Conservation (phyloP, 2,113 vertebrate genomes). For the Ranitomeya variabilis region DNA sequence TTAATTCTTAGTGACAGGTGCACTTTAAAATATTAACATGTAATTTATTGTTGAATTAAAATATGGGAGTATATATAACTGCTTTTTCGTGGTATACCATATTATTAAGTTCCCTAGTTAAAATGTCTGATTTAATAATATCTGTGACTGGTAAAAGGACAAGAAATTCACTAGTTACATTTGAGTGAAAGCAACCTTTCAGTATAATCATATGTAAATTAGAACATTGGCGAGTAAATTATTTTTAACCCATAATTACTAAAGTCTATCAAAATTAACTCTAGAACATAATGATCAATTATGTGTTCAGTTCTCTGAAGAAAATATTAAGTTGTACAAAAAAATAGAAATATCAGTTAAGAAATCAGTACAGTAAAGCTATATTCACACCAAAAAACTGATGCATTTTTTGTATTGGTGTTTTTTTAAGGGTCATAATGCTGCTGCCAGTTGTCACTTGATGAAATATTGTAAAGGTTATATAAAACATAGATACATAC, state of each 20-base stretch:
- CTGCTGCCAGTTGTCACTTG: too few species aligned
- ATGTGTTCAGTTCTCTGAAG: background rate
- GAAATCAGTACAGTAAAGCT: background rate
- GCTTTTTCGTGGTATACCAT: background rate
- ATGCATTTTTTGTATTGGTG: background rate
- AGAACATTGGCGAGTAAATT: constrained; percentile 19
- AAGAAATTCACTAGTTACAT: constrained; percentile 11
- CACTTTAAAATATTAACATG: constrained; percentile 1
- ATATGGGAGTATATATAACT: background rate
- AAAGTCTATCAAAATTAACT: constrained; percentile 33
- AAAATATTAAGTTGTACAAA: background rate
- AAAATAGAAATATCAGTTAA: background rate
- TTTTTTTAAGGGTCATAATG: background rate
- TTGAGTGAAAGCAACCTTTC: constrained; percentile 36
- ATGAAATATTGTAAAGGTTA: too few species aligned
- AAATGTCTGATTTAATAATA: constrained; percentile 29
- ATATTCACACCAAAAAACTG: background rate
- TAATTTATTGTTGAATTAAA: constrained; percentile 3
- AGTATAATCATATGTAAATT: constrained; percentile 39
- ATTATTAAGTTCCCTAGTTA: constrained; percentile 8
- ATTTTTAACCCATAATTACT: constrained; percentile 40
- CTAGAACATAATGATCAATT: constrained; percentile 21
- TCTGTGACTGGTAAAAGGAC: constrained; percentile 24
- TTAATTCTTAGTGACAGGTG: background rate
- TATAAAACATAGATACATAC: too few species aligned